Evolutionary conservation across 1,140 invertebrate genomes (phyloP).

Genomic region (Trachelipus rathkii): DNA sequence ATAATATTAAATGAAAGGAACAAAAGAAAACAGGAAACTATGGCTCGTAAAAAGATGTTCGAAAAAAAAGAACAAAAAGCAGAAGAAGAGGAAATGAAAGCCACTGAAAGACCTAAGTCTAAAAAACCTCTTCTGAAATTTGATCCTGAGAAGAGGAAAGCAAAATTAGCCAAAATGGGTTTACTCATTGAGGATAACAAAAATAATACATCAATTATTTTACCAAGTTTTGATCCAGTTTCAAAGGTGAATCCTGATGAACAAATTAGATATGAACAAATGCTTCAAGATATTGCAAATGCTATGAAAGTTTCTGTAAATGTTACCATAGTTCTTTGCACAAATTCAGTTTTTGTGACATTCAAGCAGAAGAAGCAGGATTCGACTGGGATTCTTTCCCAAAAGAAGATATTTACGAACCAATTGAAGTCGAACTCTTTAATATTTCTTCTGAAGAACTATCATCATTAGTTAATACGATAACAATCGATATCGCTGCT

Average conservation of each 20-base stretch:
- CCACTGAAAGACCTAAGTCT: constrained; percentile 40
- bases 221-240: constrained; percentile 33
- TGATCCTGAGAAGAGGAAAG: constrained; percentile 41
- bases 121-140: constrained; percentile 44
- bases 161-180: constrained; percentile 50
- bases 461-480: constrained; percentile 20
- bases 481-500: constrained; percentile 37
- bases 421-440: constrained; percentile 31
- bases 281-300: constrained; percentile 35
- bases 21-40: constrained; percentile 60
- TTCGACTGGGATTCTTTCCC: constrained; percentile 43
- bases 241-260: constrained; percentile 31
- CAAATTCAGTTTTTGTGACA: not conserved
- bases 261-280: constrained; percentile 38
- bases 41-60: constrained; percentile 66
- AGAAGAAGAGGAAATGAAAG: constrained; percentile 46
- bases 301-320: constrained; percentile 33
- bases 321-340: constrained; percentile 10
- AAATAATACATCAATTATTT: constrained; percentile 37
- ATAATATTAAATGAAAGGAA: constrained; percentile 49
- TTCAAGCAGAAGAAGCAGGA: constrained; percentile 31
- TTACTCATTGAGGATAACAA: constrained; percentile 47
- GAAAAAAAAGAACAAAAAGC: constrained; percentile 60
- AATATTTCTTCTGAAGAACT: constrained; percentile 23
- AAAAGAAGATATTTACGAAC: constrained; percentile 37